Conservation (phyloP, 1,140 invertebrate species). For the Andricus grossulariae region DNA sequence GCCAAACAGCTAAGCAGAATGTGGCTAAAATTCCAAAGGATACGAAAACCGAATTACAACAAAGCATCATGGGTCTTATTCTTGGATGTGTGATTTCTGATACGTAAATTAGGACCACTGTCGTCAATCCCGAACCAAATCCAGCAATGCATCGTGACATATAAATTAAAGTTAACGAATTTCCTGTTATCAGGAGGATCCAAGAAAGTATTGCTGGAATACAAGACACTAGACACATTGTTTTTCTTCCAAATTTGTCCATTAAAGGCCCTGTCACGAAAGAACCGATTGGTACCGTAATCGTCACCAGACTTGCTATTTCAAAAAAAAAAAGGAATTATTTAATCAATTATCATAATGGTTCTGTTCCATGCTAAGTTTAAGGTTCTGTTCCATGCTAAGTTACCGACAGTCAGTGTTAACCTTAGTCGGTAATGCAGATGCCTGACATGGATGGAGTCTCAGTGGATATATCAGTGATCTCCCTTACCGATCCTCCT, state of each 20-base stretch:
- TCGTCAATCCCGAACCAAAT: constrained; percentile 75
- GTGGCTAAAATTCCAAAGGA: constrained; percentile 78
- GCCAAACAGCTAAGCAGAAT: constrained; percentile 71
- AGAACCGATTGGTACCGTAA: constrained; percentile 77
- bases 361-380: too few species aligned
- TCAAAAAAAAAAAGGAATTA: constrained; percentile 49
- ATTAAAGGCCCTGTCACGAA: constrained; percentile 78
- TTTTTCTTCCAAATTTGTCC: constrained; percentile 81
- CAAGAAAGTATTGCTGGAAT: constrained; percentile 79
- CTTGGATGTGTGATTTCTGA: constrained; percentile 77
- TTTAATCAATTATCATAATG: too few species aligned
- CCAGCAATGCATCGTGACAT: constrained; percentile 75
- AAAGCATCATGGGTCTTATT: constrained; percentile 76
- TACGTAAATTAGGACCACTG: constrained; percentile 77
- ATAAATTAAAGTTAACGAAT: constrained; percentile 71
- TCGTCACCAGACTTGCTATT: constrained; percentile 77
- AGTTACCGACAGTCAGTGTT: too few species aligned
- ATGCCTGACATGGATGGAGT: too few species aligned
- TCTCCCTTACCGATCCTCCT: too few species aligned
- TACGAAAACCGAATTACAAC: constrained; percentile 76
- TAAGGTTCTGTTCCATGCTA: too few species aligned
- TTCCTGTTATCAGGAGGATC: constrained; percentile 73
- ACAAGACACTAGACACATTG: constrained; percentile 75
- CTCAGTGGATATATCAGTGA: too few species aligned
- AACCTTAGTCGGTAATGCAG: too few species aligned